phyloP scores from a whole-genome alignment of 2,113 vertebrate species.

The Sinocyclocheilus maitianheensis region DNA sequence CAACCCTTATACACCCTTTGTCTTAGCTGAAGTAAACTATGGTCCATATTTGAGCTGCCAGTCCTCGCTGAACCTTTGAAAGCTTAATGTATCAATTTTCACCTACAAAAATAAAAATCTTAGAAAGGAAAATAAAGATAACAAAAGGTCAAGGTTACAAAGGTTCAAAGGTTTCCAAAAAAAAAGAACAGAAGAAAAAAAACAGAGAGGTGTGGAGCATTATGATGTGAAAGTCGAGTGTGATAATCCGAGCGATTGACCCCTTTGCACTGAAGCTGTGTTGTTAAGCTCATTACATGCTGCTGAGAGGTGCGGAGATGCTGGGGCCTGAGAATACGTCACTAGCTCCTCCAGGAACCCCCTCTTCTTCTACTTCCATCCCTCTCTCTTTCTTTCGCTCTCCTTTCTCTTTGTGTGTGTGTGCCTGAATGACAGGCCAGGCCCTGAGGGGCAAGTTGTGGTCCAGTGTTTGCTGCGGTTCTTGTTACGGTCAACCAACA shows the following conservation, averaged over 20 bases:
- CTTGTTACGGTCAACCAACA: not conserved
- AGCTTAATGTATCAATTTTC: not conserved
- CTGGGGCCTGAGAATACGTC: constrained; percentile 64
- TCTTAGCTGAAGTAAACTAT: constrained; percentile 12
- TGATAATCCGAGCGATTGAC: constrained; percentile 76
- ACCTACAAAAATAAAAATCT: not conserved
- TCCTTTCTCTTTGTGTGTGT: not conserved
- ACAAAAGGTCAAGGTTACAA: constrained; percentile 6
- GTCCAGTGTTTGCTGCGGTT: constrained; percentile 1
- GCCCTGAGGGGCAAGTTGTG: not conserved
- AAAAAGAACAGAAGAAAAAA: constrained; percentile 24
- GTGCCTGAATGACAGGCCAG: not conserved
- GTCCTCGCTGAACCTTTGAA: not conserved
- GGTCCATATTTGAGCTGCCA: constrained; percentile 1
- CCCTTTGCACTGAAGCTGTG: constrained; percentile 67
- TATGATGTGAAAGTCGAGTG: constrained; percentile 62
- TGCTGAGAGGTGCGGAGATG: constrained; percentile 58
- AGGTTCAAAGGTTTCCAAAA: not conserved
- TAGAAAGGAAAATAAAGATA: not conserved
- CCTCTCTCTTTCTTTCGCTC: not conserved
- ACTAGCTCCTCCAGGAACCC: constrained; percentile 52
- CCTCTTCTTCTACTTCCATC: constrained; percentile 50
- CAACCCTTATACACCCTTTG: constrained; percentile 41
- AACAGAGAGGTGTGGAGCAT: constrained; percentile 49
- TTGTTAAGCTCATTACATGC: constrained; percentile 75